Base-by-base conservation (phyloP, 2,113 vertebrate genomes). In the Hymenochirus boettgeri region DNA sequence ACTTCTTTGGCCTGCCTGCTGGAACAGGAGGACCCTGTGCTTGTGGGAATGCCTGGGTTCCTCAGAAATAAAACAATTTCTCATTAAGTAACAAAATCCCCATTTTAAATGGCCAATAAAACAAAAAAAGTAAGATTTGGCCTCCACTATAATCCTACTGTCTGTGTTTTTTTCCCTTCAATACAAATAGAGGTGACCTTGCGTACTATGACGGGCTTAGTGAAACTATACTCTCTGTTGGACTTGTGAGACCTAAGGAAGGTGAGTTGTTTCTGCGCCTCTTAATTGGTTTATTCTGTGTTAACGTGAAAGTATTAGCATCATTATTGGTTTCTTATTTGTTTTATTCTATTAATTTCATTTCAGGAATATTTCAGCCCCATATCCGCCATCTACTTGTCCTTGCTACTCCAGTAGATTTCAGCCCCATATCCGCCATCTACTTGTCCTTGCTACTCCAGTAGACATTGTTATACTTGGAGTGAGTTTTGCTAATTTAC, bases 201-300 rank as follows among this genome's bases (percentile, higher is more conserved):
- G 91, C 86, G 56, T 98, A 96, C 75, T 99, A 97, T 79, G 95
- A 99, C 80, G 96, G 96, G 4, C 92, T 98, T 52, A 98, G 92
- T 87, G 96, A 99, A 86, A 98, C 94, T 2, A 96, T 99, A 69
- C 86, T 99, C 70, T 91, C 95, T n/a, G 96, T 97, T 4, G 96
- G 95, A 2, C 86, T 99, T 23, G 96, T 98, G 55, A 97, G 92
- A 76, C 96, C 96, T 63, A 98, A 93, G 74, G 73, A 83, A 86
- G 96, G 96, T 98, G 82, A 86, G 79, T 5, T 6, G 35, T 39
- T 39, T 39, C 13, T 31, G n/a, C n/a, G n/a, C n/a, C n/a, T n/a
- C n/a, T n/a, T n/a, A n/a, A n/a, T n/a, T n/a, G n/a, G n/a, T n/a
- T n/a, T n/a, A n/a, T n/a, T n/a, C n/a, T n/a, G n/a, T n/a, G n/a